phyloP scores from a whole-genome alignment of 2,113 vertebrate species.

The Phyllopteryx taeniolatus region DNA sequence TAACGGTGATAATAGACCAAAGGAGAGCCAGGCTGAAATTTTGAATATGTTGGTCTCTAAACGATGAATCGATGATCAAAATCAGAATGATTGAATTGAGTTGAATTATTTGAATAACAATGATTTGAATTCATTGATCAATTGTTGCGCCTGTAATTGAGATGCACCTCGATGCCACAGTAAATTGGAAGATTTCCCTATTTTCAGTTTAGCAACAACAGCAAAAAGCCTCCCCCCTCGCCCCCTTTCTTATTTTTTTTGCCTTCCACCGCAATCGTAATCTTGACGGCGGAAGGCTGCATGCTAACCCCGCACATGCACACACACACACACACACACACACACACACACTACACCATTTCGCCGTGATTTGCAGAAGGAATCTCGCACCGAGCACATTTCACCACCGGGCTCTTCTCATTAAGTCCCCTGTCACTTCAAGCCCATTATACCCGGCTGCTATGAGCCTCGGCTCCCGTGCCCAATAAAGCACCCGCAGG shows the following conservation, averaged over 20 bases:
- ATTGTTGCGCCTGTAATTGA: too few relatives aligned
- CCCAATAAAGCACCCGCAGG: conserved; percentile 55
- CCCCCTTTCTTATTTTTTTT: not conserved
- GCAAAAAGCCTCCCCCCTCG: conserved; percentile 9
- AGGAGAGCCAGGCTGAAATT: too few relatives aligned
- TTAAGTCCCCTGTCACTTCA: conserved; percentile 69
- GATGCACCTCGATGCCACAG: not conserved
- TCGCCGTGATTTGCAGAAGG: conserved; percentile 2
- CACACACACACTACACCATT: conserved; percentile 28
- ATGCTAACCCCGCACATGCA: not conserved
- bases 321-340: conserved; percentile 3
- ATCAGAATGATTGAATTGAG: too few relatives aligned
- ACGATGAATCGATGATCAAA: too few relatives aligned
- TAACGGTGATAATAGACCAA: too few relatives aligned
- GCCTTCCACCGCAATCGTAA: conserved; percentile 51
- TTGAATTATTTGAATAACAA: too few relatives aligned
- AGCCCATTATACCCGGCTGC: conserved; percentile 53
- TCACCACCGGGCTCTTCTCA: conserved; percentile 58
- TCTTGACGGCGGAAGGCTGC: conserved; percentile 39
- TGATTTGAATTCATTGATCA: too few relatives aligned
- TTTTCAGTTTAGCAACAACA: conserved; percentile 36
- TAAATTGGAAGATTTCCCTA: conserved; percentile 17
- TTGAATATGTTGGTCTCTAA: too few relatives aligned
- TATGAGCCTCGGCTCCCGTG: conserved; percentile 58
- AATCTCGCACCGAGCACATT: conserved; percentile 3